Base-by-base conservation (phyloP, 1,140 invertebrate species). In the Dufourea novaeangliae region DNA sequence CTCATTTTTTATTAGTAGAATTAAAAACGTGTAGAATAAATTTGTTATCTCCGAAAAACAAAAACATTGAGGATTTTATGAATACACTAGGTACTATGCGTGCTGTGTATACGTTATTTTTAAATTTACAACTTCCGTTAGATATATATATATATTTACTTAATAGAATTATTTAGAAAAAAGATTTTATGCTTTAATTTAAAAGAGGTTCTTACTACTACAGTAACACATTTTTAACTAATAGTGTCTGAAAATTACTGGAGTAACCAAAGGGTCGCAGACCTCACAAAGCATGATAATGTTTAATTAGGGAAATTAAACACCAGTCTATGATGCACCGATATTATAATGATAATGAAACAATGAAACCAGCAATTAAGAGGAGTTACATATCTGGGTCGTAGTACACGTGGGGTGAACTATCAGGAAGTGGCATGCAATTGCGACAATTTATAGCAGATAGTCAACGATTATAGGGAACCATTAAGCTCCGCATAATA, bases 381-480 rank as follows among this genome's bases (percentile, higher is more conserved):
- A 22, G 17, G 54, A 76, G 66, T 68, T 61, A 75, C n/a, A 76
- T 46, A 76, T 76, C 54, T 69, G 25, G 73, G 66, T 76, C 66
- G 32, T 50, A 59, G 54, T 50, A 46, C 32, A n/a, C 20, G 37
- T 29, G n/a, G 29, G 73, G 10, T n/a, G 52, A 17, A 56, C 64
- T 69, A 59, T 69, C 64, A 41, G 73, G 66, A 76, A 69, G 64
- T 69, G 54, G 64, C 66, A 50, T 69, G 66, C 66, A 76, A 76
- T 76, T 76, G 73, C 32, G 54, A 69, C 66, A 69, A 76, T 76
- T 69, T 76, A 34, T 67, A 59, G 41, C 66, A 57, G 57, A 72
- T 72, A 72, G 62, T 72, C 57, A 57, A 72, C 69, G 50, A 76
- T 76, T 61, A 69, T 69, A 57, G 54, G n/a, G 29, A 69, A 69